phyloP scores from a whole-genome alignment of 2,797 vertebrate species.

The Thripadectes ignobilis region DNA sequence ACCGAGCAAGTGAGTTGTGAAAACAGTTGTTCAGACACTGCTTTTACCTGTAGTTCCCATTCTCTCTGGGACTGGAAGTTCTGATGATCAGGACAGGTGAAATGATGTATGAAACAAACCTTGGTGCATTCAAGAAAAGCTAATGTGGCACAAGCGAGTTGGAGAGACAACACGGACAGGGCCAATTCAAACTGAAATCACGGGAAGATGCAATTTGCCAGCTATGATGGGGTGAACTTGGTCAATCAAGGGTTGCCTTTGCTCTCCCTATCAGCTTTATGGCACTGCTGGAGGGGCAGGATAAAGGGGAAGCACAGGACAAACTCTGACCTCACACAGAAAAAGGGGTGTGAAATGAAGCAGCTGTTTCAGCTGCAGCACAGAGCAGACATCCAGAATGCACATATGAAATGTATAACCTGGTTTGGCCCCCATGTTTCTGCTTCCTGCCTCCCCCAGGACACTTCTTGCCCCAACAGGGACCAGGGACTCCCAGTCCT shows the following conservation, averaged over 20 bases:
- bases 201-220: background rate
- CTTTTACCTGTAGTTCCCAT: background rate
- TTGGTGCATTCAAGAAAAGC: background rate
- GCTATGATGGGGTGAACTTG: background rate
- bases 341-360: background rate
- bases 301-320: background rate
- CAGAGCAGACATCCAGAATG: background rate
- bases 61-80: background rate
- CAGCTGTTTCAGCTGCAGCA: background rate
- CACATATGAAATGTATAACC: background rate
- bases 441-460: background rate
- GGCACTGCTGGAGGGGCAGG: background rate
- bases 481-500: background rate
- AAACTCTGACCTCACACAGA: background rate
- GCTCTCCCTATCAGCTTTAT: background rate
- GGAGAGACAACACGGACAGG: background rate
- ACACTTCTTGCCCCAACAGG: background rate
- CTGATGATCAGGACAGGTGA: background rate
- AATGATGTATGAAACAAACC: background rate
- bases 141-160: fast-evolving
- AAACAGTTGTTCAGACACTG: constrained; percentile 2
- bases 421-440: background rate
- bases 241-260: background rate
- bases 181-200: background rate
- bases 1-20: background rate